phyloP scores from a whole-genome alignment of 2,888 invertebrate species.

The Fragum sueziense region DNA sequence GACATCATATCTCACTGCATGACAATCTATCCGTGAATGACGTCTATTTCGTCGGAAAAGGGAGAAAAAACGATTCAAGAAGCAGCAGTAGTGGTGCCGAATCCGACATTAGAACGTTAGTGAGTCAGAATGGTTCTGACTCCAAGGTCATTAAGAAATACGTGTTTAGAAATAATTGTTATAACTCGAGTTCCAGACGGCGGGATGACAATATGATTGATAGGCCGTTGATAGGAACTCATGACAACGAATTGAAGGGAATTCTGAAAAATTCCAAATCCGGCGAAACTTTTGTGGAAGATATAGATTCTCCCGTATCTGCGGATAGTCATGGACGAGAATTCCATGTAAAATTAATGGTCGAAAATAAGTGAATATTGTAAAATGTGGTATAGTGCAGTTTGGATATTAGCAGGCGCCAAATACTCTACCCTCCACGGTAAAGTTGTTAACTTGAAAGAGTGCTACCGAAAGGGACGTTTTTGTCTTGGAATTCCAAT shows the following conservation, averaged over 20 bases:
- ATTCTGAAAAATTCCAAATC: slow-evolving; percentile 28
- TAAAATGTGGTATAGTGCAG: too few relatives aligned
- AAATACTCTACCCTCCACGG: too few relatives aligned
- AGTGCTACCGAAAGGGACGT: too few relatives aligned
- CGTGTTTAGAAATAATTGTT: slow-evolving; percentile 33
- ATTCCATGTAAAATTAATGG: neutral
- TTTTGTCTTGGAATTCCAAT: too few relatives aligned
- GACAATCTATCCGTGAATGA: slow-evolving; percentile 33
- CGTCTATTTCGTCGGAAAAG: slow-evolving; percentile 3
- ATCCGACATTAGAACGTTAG: slow-evolving; percentile 22
- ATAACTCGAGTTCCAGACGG: neutral
- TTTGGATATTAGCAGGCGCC: too few relatives aligned
- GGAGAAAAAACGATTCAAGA: slow-evolving; percentile 32
- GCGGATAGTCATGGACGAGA: neutral
- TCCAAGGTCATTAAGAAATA: slow-evolving; percentile 38
- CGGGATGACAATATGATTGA: slow-evolving; percentile 1
- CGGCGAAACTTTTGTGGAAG: slow-evolving; percentile 9
- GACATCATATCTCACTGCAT: slow-evolving; percentile 43
- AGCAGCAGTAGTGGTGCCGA: slow-evolving; percentile 43
- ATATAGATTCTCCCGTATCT: neutral
- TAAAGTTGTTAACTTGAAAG: too few relatives aligned
- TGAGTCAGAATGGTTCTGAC: neutral
- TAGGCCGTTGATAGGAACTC: slow-evolving; percentile 8
- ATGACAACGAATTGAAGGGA: slow-evolving; percentile 21
- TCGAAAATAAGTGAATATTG: neutral